These are phyloP conservation scores for Synodontis membranacea DNA, from an alignment of 2,113 vertebrate genomes.

Conservation along the genomic window DNA sequence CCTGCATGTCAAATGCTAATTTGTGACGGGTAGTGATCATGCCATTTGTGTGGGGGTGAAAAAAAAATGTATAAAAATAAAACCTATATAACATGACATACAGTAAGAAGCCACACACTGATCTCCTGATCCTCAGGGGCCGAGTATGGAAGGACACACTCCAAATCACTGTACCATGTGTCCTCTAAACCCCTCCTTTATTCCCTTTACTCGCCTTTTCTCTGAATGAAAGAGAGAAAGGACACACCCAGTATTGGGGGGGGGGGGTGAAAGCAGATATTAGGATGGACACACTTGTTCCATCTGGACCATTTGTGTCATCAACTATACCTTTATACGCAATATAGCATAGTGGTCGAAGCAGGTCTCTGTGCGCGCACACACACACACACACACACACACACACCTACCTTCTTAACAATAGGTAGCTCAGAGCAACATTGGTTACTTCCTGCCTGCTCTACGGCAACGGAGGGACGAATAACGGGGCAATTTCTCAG, in stretches of 20 bases:
- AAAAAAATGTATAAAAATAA: background rate
- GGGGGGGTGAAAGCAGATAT: background rate
- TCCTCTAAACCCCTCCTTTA: background rate
- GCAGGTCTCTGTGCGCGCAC: background rate
- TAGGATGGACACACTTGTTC: background rate
- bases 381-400: background rate
- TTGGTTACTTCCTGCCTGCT: background rate
- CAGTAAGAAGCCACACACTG: slow-evolving; percentile 28
- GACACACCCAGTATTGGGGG: slow-evolving; percentile 2
- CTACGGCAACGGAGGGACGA: background rate
- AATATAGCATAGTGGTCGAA: background rate
- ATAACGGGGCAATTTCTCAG: background rate
- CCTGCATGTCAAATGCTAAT: slow-evolving; percentile 14
- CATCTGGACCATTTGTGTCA: background rate
- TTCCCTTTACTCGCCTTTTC: background rate
- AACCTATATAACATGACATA: too few relatives aligned
- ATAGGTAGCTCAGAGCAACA: slow-evolving; percentile 8
- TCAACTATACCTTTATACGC: background rate
- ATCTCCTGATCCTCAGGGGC: background rate
- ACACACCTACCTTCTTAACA: slow-evolving; percentile 25
- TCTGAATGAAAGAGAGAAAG: background rate
- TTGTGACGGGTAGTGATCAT: slow-evolving; percentile 11
- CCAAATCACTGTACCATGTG: background rate
- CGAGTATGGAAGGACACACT: background rate
- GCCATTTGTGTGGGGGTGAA: background rate